phyloP scores from a whole-genome alignment of 2,113 vertebrate genomes.

The Oceanodroma tethys region DNA sequence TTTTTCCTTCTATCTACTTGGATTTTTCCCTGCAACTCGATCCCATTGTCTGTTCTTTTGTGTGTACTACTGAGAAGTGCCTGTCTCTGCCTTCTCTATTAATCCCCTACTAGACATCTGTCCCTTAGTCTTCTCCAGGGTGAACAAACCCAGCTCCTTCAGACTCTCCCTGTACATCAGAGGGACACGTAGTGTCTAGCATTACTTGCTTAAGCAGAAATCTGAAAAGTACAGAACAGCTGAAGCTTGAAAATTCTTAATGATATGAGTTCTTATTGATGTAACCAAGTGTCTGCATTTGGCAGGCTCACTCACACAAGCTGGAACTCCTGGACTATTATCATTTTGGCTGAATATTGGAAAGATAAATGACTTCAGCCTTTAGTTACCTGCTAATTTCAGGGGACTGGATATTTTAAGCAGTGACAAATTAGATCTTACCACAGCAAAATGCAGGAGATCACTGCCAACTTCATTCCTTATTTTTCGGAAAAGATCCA shows the following conservation, averaged over 20 bases:
- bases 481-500: conserved; percentile 89
- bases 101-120: not conserved
- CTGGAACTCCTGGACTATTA: not conserved
- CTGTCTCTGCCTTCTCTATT: not conserved
- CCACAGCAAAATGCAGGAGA: conserved; percentile 87
- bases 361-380: not conserved
- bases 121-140: not conserved
- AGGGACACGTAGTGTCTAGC: not conserved
- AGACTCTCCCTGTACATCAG: not conserved
- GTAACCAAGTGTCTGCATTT: not conserved
- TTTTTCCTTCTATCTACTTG: not conserved
- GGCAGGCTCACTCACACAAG: not conserved
- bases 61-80: not conserved
- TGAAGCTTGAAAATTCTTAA: not conserved
- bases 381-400: not conserved
- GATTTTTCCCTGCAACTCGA: not conserved
- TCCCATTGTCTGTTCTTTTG: not conserved
- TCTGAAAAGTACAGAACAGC: not conserved
- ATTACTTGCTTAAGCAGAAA: not conserved
- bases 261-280: not conserved
- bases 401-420: not conserved
- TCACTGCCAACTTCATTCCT: conserved; percentile 85
- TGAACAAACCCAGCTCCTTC: not conserved
- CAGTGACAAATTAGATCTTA: conserved; percentile 65
- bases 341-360: not conserved